Conservation (phyloP, 2,797 vertebrate species). For the Coranthus polyacanthus region DNA sequence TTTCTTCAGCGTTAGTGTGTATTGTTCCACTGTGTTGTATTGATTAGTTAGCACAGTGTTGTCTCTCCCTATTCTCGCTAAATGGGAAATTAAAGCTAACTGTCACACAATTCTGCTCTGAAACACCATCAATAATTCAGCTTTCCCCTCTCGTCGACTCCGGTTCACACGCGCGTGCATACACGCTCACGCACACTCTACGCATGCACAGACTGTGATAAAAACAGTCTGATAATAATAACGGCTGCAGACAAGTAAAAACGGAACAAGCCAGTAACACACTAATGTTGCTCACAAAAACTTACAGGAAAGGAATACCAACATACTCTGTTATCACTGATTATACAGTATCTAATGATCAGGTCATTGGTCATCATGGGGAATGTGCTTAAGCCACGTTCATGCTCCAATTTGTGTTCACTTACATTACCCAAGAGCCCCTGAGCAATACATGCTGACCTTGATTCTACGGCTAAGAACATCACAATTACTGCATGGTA, state of each 20-base stretch:
- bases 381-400: too few species aligned
- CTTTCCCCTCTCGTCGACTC: conserved; percentile 33
- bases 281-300: background rate
- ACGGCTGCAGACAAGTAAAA: conserved; percentile 20
- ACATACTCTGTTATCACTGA: background rate
- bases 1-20: conserved; percentile 21
- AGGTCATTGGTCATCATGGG: background rate
- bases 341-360: background rate
- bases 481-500: too few species aligned
- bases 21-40: conserved; percentile 54
- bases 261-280: conserved; percentile 3
- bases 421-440: background rate
- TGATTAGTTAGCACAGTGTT: conserved; percentile 74
- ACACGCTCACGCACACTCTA: conserved; percentile 7
- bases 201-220: conserved; percentile 7
- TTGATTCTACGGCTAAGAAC: background rate
- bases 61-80: conserved; percentile 75
- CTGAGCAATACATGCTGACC: background rate
- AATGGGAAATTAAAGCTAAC: conserved; percentile 84
- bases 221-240: conserved; percentile 27
- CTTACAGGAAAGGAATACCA: background rate
- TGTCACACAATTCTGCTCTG: conserved; percentile 82
- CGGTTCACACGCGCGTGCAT: conserved; percentile 27
- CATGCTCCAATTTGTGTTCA: too few species aligned
- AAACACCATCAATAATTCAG: conserved; percentile 83